Conservation (phyloP, 2,113 vertebrate genomes). For the Hypocryptadius cinnamomeus region DNA sequence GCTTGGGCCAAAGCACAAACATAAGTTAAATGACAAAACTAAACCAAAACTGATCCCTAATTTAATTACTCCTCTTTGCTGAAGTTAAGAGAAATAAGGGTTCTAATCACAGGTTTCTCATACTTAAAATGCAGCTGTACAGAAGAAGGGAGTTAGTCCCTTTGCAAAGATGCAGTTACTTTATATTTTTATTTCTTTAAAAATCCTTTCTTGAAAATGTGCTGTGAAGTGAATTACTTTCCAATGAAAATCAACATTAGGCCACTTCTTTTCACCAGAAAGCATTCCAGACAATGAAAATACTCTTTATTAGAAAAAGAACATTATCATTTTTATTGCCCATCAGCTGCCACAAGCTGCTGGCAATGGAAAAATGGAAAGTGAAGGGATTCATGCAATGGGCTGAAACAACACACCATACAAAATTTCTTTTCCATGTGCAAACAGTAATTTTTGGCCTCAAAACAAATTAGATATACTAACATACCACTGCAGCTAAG, state of each 20-base stretch:
- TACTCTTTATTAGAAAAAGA: background rate
- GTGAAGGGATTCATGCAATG: background rate
- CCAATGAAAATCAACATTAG: background rate
- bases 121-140: background rate
- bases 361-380: background rate
- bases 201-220: background rate
- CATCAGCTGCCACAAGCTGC: background rate
- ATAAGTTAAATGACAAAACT: background rate
- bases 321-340: background rate
- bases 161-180: background rate
- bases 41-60: background rate
- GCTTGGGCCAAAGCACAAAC: background rate
- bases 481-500: background rate
- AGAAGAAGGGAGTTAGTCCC: background rate
- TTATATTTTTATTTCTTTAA: background rate
- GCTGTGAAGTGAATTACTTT: background rate
- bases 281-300: background rate
- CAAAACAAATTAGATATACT: background rate
- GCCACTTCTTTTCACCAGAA: background rate
- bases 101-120: background rate
- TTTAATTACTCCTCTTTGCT: background rate
- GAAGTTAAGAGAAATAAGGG: background rate
- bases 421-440: background rate
- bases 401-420: background rate
- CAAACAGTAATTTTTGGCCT: background rate